phyloP scores from a whole-genome alignment of 2,888 invertebrate species.

The Dicyrtoma fusca region DNA sequence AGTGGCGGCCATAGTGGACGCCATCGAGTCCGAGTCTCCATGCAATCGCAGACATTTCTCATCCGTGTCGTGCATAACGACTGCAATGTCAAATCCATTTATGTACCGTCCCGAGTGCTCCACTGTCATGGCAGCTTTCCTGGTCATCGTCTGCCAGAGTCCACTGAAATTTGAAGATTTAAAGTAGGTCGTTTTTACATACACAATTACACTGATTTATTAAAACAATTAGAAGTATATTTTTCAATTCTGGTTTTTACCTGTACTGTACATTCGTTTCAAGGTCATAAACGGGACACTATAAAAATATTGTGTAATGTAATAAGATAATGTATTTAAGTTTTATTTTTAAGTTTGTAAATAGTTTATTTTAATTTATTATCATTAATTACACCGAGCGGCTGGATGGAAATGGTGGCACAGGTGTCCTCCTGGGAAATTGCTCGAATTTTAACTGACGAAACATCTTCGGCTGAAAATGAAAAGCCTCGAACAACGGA shows the following conservation, averaged over 20 bases:
- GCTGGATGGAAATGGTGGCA: constrained; percentile 39
- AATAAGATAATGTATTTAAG: too few relatives aligned
- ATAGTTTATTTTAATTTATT: background rate
- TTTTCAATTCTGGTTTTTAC: background rate
- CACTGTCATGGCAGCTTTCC: constrained; percentile 49
- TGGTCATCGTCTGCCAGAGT: constrained; percentile 53
- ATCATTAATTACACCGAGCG: constrained; percentile 23
- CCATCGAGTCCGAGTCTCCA: background rate
- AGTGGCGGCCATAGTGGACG: too few relatives aligned
- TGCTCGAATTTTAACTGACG: constrained; percentile 27
- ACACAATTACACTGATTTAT: too few relatives aligned
- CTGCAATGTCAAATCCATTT: constrained; percentile 47
- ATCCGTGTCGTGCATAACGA: constrained; percentile 46
- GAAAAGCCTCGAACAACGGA: constrained; percentile 10
- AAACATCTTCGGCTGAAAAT: background rate
- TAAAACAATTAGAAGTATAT: background rate
- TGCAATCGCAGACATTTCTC: constrained; percentile 29
- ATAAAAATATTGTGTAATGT: too few relatives aligned
- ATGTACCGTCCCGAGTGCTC: constrained; percentile 41
- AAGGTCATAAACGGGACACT: constrained; percentile 38
- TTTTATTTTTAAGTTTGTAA: too few relatives aligned
- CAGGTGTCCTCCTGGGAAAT: constrained; percentile 33
- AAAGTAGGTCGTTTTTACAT: background rate
- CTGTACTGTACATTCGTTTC: constrained; percentile 24
- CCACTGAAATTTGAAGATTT: constrained; percentile 15